Conservation (phyloP, 1,140 invertebrate species). For the Papilio aristodemus region DNA sequence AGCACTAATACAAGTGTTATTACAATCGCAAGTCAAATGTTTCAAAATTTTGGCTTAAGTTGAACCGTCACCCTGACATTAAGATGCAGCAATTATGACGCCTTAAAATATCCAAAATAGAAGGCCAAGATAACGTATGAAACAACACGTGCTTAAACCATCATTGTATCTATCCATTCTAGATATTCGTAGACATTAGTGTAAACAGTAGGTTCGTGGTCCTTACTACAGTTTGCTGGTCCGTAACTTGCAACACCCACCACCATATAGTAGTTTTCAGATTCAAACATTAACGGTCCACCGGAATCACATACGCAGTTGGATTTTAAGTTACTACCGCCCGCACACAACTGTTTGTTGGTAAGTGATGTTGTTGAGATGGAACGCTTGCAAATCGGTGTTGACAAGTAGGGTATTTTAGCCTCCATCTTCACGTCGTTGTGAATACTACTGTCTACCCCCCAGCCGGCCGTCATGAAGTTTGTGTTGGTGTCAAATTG, state of each 20-base stretch:
- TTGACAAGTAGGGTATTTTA: conserved; percentile 37
- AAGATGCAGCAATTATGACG: too few relatives aligned
- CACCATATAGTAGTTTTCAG: conserved; percentile 37
- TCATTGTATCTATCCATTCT: conserved; percentile 73
- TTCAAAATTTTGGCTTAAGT: too few relatives aligned
- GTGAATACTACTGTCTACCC: conserved; percentile 44
- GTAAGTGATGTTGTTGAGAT: background rate
- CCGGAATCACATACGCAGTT: conserved; percentile 82
- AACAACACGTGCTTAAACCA: background rate
- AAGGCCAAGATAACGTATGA: too few relatives aligned
- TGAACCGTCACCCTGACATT: too few relatives aligned
- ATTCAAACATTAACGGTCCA: conserved; percentile 80
- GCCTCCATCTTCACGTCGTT: conserved; percentile 56
- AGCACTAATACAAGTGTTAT: too few relatives aligned
- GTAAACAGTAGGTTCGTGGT: conserved; percentile 80
- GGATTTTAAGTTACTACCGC: conserved; percentile 75
- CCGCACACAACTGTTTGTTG: conserved; percentile 77
- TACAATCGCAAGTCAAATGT: too few relatives aligned
- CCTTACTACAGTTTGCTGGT: conserved; percentile 71
- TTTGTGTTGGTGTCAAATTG: conserved; percentile 36
- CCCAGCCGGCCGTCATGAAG: conserved; percentile 54
- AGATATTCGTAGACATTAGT: conserved; percentile 80
- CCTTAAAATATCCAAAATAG: too few relatives aligned
- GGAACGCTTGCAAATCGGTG: conserved; percentile 27
- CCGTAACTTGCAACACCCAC: conserved; percentile 83